A percentile compares a stretch with the other conserved stretches of the same genome.
Evolutionary conservation across 2,113 vertebrate genomes (phyloP).

Genomic region (Etia nguti): DNA sequence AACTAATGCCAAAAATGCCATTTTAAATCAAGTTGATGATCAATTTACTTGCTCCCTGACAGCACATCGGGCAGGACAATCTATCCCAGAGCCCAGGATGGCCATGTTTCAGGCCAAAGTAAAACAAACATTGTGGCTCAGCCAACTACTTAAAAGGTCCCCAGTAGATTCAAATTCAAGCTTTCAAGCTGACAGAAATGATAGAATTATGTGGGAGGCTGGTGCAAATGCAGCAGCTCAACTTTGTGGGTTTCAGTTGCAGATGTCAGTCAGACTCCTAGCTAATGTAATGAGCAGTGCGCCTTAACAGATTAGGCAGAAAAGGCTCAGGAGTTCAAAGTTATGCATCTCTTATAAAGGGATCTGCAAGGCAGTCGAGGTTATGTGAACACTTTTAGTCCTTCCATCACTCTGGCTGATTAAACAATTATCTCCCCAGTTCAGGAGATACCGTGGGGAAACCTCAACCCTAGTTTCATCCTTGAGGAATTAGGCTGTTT

Average conservation of each 20-base stretch:
- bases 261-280: conserved; percentile 31
- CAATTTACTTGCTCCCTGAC: conserved; percentile 34
- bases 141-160: conserved; percentile 23
- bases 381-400: conserved; percentile 14
- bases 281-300: conserved; percentile 46
- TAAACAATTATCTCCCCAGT: conserved; percentile 51
- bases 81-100: conserved; percentile 7
- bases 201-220: conserved; percentile 17
- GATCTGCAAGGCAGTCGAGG: conserved; percentile 17
- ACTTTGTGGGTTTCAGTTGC: background rate
- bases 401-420: conserved; percentile 35
- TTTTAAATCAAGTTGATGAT: conserved; percentile 53
- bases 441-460: conserved; percentile 35
- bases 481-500: conserved; percentile 54
- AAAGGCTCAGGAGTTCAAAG: conserved; percentile 31
- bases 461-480: conserved; percentile 12
- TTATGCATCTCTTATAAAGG: conserved; percentile 30
- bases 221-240: conserved; percentile 2
- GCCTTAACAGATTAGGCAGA: conserved; percentile 23
- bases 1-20: conserved; percentile 30
- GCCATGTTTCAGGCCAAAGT: conserved; percentile 10
- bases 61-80: conserved; percentile 8
- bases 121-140: conserved; percentile 36
- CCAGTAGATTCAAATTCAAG: conserved; percentile 7
- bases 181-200: conserved; percentile 27